phyloP scores from a whole-genome alignment of 2,113 vertebrate genomes.

The Dissostichus mawsoni region DNA sequence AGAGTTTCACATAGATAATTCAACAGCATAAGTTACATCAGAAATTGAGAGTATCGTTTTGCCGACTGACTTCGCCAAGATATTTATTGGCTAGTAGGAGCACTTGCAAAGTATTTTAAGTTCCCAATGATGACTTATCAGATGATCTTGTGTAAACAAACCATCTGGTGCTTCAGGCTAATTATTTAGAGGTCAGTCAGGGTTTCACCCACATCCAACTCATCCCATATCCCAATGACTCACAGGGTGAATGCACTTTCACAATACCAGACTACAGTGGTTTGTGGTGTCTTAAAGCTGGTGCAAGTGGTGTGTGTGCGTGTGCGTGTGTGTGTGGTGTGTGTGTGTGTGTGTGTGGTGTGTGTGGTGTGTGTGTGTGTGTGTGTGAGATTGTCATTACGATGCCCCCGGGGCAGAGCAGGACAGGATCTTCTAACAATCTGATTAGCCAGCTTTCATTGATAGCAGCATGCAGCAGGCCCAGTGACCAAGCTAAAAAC shows the following conservation, averaged over 20 bases:
- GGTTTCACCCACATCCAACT: neutral
- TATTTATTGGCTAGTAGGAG: no score
- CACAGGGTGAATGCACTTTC: neutral
- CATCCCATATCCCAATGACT: neutral
- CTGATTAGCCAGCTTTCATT: constrained; percentile 73
- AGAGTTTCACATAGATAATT: no score
- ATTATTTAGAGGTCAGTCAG: neutral
- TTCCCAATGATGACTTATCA: no score
- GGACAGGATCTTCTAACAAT: constrained; percentile 66
- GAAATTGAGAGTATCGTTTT: no score
- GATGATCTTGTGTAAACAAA: no score
- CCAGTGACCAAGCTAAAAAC: constrained; percentile 66
- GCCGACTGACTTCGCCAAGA: no score
- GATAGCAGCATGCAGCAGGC: constrained; percentile 66
- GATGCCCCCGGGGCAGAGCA: constrained; percentile 56
- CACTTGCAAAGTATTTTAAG: no score
- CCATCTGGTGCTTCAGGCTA: no score
- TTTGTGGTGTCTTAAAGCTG: constrained; percentile 20
- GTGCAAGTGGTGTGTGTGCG: constrained; percentile 15
- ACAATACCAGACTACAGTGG: neutral
- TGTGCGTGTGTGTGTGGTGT: constrained; percentile 21
- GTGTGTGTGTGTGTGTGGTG: neutral
- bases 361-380: constrained; percentile 27
- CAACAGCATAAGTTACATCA: no score
- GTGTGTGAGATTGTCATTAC: constrained; percentile 55